These are phyloP conservation scores for Nycticorax nycticorax DNA, from an alignment of 2,113 vertebrate genomes.

Conservation along the genomic window DNA sequence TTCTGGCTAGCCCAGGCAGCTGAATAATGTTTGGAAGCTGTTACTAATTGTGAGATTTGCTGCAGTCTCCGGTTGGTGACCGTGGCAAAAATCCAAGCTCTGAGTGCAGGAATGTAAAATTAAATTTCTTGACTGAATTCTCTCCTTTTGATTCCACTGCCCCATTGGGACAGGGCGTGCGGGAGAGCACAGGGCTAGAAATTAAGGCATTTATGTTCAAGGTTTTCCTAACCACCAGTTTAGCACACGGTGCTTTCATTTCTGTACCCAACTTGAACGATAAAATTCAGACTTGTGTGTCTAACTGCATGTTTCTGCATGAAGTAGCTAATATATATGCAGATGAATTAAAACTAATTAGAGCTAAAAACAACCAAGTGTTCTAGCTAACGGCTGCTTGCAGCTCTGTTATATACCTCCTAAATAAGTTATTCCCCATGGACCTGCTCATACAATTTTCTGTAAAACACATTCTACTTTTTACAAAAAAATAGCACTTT, in stretches of 20 bases:
- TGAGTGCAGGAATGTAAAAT: background rate
- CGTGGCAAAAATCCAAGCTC: background rate
- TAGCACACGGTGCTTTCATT: background rate
- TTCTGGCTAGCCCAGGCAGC: background rate
- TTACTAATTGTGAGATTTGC: background rate
- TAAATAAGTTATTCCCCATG: background rate
- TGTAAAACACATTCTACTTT: background rate
- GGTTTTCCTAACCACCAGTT: background rate
- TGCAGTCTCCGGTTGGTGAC: background rate
- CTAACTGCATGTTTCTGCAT: conserved; percentile 28
- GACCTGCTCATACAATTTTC: background rate
- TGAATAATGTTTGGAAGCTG: background rate
- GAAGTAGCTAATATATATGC: conserved; percentile 18
- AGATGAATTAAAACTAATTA: conserved; percentile 21
- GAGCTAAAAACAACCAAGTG: background rate
- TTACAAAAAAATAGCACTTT: background rate
- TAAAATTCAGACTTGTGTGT: background rate
- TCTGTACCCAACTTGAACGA: background rate
- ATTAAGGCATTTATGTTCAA: background rate
- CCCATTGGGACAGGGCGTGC: fast-evolving
- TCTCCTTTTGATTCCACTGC: background rate
- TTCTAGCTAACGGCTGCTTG: conserved; percentile 4
- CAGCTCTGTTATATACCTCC: background rate
- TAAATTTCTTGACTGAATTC: background rate
- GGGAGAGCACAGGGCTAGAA: background rate